Base-by-base conservation (phyloP, 2,888 invertebrate species). In the Pollenia griseotomentosa region DNA sequence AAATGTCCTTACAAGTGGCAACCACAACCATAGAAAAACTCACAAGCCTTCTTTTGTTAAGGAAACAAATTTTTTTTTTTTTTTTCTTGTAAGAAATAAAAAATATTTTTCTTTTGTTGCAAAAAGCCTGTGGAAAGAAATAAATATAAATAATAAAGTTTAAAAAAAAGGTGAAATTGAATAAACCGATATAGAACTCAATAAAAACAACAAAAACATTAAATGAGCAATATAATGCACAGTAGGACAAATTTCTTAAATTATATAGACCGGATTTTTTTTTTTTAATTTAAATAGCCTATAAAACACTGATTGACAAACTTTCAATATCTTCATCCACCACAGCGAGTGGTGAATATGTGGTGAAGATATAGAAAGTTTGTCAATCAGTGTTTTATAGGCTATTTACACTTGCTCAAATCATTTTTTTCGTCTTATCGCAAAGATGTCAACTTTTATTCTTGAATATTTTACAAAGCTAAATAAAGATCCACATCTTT, bases 91-190 rank as follows among this genome's bases (percentile, higher is more conserved):
- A 65, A 68, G 2, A 59, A 66, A 42, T 33, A 10, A 33, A 11
- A 12, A 53, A 12, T 42, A 48, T 11, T 63, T 63, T 57, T 68
- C 12, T 16, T 48, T 33, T 16, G 14, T 48, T 9, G 33, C 2
- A 53, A 59, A 79, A 61, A 53, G 70, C 73, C 85, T 78, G 9
- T 77, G 46, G 61, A 83, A 82, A 79, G 61, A 5, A 80, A 80
- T 53, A 71, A 53, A 80, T 77, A 81, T 68, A 86, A 83, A 84
- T 83, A 83, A 83, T 83, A 83, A 63, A 87, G 61, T 83, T 80
- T 40, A 44, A 68, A 83, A 61, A 23, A 77, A 75, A 83, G 74
- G 66, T 77, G 42, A 87, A 87, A 87, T 87, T 87, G 73, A 87
- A 84, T 87, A 84, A 78, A 55, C 66, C 71, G 81, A 83, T 74